Conservation (phyloP, 2,888 invertebrate genomes). For the Philaethria dido region DNA sequence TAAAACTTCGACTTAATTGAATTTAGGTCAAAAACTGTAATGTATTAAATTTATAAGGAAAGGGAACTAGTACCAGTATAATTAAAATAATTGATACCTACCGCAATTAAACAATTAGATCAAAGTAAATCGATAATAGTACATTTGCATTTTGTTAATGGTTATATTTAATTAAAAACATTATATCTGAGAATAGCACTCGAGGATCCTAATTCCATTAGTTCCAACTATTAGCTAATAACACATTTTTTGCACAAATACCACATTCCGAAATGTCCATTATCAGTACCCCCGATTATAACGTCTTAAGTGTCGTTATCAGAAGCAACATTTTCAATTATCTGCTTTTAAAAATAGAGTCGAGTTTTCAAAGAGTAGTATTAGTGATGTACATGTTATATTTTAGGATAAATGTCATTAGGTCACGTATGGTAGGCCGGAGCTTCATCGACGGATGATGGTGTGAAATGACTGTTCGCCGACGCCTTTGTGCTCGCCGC, state of each 20-base stretch:
- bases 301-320: conserved; percentile 40
- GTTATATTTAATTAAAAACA: conserved; percentile 31
- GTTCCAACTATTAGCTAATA: conserved; percentile 64
- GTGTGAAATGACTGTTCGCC: conserved; percentile 77
- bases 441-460: conserved; percentile 62
- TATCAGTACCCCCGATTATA: conserved; percentile 45
- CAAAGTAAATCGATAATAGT: conserved; percentile 22
- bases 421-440: conserved; percentile 69
- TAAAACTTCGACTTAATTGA: neutral
- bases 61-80: conserved; percentile 4
- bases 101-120: conserved; percentile 24
- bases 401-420: conserved; percentile 65
- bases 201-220: conserved; percentile 48
- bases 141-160: conserved; percentile 14
- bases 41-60: conserved; percentile 10
- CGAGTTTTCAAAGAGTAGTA: neutral
- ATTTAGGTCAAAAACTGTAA: neutral
- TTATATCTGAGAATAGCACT: conserved; percentile 26
- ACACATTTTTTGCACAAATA: conserved; percentile 61
- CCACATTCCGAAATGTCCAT: conserved; percentile 57
- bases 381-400: conserved; percentile 29
- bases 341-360: conserved; percentile 28
- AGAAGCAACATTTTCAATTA: conserved; percentile 37
- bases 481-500: conserved; percentile 72
- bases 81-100: conserved; percentile 18